A percentile compares a stretch with the other conserved stretches of the same genome.
These are phyloP conservation scores for Epistrophella euchroma DNA, from an alignment of 2,888 invertebrate genomes.

Conservation along the genomic window DNA sequence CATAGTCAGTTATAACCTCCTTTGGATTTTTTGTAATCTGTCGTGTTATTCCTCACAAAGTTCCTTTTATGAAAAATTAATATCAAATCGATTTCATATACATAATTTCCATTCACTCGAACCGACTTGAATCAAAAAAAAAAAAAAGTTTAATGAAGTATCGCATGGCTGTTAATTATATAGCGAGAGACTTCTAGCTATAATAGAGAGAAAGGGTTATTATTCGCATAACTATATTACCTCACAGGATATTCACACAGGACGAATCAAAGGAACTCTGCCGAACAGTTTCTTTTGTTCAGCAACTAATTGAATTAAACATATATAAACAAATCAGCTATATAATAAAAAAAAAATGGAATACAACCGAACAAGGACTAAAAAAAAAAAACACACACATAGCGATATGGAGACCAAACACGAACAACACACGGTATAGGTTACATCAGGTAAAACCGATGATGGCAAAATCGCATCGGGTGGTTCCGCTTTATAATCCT, in stretches of 20 bases:
- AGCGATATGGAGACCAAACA: conserved; percentile 23
- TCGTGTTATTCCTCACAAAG: conserved; percentile 27
- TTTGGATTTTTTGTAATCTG: conserved; percentile 21
- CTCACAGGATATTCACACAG: conserved; percentile 48
- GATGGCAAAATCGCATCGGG: conserved; percentile 64
- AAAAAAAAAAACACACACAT: conserved; percentile 32
- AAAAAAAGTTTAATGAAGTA: conserved; percentile 50
- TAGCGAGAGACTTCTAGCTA: background rate
- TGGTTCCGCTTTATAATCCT: conserved; percentile 73
- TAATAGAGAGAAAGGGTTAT: conserved; percentile 14
- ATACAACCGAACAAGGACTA: conserved; percentile 30
- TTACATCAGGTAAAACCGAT: conserved; percentile 68
- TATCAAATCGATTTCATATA: conserved; percentile 58
- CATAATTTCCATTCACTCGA: background rate
- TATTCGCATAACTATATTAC: background rate
- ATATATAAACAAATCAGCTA: conserved; percentile 69
- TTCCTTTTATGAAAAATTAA: conserved; percentile 14
- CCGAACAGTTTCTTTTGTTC: conserved; percentile 66
- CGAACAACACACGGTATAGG: conserved; percentile 65
- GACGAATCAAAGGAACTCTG: conserved; percentile 61
- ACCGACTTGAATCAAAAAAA: background rate
- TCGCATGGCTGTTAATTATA: conserved; percentile 67
- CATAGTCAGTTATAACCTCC: conserved; percentile 40
- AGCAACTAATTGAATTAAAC: conserved; percentile 73
- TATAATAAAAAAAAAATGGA: conserved; percentile 3